phyloP scores from a whole-genome alignment of 2,797 vertebrate species.

The Kryptolebias ocellatus region DNA sequence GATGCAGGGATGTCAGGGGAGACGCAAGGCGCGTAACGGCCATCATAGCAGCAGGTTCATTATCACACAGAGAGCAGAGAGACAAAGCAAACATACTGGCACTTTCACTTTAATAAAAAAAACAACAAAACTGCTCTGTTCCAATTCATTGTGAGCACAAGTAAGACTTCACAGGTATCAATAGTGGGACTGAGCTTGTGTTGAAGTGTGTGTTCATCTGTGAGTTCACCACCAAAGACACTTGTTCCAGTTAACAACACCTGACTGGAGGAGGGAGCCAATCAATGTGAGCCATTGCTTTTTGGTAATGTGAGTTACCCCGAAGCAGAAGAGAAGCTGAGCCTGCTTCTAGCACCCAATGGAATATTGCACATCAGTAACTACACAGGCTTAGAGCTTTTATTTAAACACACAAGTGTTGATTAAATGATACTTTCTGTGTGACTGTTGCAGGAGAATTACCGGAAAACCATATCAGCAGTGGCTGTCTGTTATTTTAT shows the following conservation, averaged over 20 bases:
- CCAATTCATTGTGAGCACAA: neutral
- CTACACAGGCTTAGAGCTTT: neutral
- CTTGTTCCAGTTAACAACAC: conserved; percentile 46
- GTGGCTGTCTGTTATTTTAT: neutral
- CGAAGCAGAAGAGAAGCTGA: conserved; percentile 28
- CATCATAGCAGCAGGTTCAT: conserved; percentile 62
- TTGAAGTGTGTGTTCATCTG: neutral
- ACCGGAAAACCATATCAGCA: neutral
- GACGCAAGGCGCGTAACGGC: conserved; percentile 1
- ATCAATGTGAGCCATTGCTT: conserved; percentile 62
- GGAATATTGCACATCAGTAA: neutral
- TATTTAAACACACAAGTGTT: conserved; percentile 18
- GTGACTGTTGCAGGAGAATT: neutral
- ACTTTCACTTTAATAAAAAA: conserved; percentile 22
- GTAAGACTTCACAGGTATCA: neutral
- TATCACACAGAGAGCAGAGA: conserved; percentile 41
- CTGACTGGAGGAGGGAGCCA: conserved; percentile 40
- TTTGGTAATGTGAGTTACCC: conserved; percentile 48
- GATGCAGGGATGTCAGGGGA: conserved; percentile 53
- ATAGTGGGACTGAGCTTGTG: neutral
- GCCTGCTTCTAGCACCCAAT: neutral
- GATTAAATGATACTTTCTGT: neutral
- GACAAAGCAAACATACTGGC: conserved; percentile 14
- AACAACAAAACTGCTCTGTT: conserved; percentile 7
- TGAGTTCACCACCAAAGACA: conserved; percentile 1